Evolutionary conservation across 2,888 invertebrate species (phyloP).

Genomic region (Ptilodon capucinus): DNA sequence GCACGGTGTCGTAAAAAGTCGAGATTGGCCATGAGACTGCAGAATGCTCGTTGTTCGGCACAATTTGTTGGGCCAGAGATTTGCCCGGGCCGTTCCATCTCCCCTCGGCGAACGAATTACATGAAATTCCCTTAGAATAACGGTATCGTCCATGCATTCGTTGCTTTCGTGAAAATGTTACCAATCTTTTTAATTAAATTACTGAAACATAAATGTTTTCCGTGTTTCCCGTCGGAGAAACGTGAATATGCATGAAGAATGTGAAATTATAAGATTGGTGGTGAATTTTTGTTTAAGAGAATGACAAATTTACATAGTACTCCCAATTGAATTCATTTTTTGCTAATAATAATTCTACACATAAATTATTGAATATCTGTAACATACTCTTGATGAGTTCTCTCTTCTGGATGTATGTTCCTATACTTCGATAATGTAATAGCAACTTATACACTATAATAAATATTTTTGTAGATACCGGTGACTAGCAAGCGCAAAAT

Average conservation of each 20-base stretch:
- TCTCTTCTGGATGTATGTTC: no score
- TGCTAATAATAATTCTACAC: no score
- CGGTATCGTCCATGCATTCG: constrained; percentile 28
- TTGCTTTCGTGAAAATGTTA: background rate
- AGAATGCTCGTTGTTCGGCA: constrained; percentile 43
- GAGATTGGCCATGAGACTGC: constrained; percentile 51
- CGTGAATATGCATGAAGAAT: background rate
- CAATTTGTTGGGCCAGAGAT: constrained; percentile 47
- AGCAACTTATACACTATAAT: no score
- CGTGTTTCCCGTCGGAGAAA: background rate
- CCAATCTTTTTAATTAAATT: constrained; percentile 2
- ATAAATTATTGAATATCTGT: no score
- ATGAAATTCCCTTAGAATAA: constrained; percentile 52
- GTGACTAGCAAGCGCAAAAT: no score
- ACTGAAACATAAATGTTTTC: background rate
- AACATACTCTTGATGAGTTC: no score
- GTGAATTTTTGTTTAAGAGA: no score
- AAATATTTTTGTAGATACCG: no score
- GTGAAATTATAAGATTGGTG: background rate
- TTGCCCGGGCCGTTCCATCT: constrained; percentile 36
- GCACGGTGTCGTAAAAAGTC: constrained; percentile 46
- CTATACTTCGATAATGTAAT: no score
- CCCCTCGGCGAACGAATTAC: constrained; percentile 37
- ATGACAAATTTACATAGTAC: no score
- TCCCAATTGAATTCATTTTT: no score